Base-by-base conservation (phyloP, 2,797 vertebrate species). In the Triplophysa bombifrons region DNA sequence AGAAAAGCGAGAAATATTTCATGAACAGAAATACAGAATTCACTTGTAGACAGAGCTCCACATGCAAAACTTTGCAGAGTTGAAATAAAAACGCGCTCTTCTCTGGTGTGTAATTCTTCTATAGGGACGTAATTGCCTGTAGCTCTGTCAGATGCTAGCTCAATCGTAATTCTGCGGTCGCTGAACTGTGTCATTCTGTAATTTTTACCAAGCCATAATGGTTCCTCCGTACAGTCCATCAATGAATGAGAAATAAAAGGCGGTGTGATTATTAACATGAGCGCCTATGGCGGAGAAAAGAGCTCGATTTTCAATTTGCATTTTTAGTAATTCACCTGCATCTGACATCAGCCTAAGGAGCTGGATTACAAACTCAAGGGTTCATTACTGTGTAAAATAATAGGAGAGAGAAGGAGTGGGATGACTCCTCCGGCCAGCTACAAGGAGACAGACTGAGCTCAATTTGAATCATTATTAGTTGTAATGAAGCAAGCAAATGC, bases 331-430 rank as follows among this genome's bases (percentile, higher is more conserved):
- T 86, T 88, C 78, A 85, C 83, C 41, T 69, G 82, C 70, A 84
- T 87, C 61, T 85, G 85, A 89, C 83, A 86, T 87, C 78, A 74
- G 84, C 7, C 68, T 87, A 58, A 71, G 86, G 85, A 88, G 76
- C 78, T 74, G 85, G 82, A 89, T 88, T 85, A 89, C 88, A 88
- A 88, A 86, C 75, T 87, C 77, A 56, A 76, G 78, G 87, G 85
- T 79, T 82, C 80, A 85, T 85, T 84, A 82, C 72, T 67, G 56
- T 72, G 78, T 53, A 84, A 78, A 66, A 80, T 75, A 74, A 83
- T 69, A 70, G 66, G 63, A 81, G 53, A 61, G 79, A 27, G 61
- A 51, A 78, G 66, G 14, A 50, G n/a, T 41, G 41, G 14, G 67
- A 48, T 14, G 51, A 72, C 79, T 82, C 65, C 76, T 84, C 48